A percentile compares a stretch with the other conserved stretches of the same genome.
phyloP scores from a whole-genome alignment of 2,888 invertebrate species.

The Andrena flavipes region DNA sequence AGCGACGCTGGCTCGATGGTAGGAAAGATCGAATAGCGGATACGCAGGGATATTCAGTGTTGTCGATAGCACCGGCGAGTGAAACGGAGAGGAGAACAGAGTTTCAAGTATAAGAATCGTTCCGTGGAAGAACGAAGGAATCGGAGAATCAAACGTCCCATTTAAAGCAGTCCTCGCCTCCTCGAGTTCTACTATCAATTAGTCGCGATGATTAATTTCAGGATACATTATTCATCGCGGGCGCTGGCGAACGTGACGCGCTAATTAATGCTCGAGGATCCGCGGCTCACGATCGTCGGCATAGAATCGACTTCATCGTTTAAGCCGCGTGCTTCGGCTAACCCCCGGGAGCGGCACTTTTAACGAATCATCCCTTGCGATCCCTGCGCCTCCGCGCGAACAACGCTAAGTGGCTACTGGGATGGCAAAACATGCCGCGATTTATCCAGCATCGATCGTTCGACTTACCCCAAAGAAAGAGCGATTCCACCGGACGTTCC shows the following conservation, averaged over 20 bases:
- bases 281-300: slow-evolving; percentile 15
- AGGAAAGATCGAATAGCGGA: no score
- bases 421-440: not conserved
- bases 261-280: slow-evolving; percentile 42
- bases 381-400: not conserved
- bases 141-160: slow-evolving; percentile 8
- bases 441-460: not conserved
- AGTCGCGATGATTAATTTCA: slow-evolving; percentile 38
- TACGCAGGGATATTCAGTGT: no score
- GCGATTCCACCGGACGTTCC: no score
- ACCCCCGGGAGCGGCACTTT: not conserved
- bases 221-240: slow-evolving; percentile 43
- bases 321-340: no score
- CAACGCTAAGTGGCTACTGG: not conserved
- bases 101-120: slow-evolving; percentile 29
- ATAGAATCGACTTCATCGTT: slow-evolving; percentile 16
- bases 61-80: not conserved
- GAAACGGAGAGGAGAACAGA: not conserved
- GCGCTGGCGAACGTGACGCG: slow-evolving; percentile 14
- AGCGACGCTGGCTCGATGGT: not conserved
- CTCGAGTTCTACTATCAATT: slow-evolving; percentile 48
- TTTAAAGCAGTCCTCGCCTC: slow-evolving; percentile 17
- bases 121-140: not conserved
- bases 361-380: not conserved
- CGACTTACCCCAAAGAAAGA: not conserved